Conservation (phyloP, 1,140 invertebrate genomes). For the Ylistrum balloti region DNA sequence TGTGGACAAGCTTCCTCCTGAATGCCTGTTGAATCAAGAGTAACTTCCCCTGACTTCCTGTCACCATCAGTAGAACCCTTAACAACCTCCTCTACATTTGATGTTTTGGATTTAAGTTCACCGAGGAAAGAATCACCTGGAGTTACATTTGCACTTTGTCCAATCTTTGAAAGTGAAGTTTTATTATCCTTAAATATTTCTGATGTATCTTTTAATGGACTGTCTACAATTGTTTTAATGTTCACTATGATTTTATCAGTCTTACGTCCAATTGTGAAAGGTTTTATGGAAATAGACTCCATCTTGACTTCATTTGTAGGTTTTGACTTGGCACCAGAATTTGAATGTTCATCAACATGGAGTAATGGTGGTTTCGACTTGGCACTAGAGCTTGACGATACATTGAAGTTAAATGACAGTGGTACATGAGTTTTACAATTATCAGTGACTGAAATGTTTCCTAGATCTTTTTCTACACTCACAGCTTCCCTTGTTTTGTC, state of each 20-base stretch:
- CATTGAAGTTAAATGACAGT: too few species aligned
- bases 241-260: neutral
- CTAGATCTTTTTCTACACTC: neutral
- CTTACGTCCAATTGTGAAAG: neutral
- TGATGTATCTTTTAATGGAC: neutral
- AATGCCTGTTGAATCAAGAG: neutral
- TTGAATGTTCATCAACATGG: neutral
- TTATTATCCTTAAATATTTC: neutral
- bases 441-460: neutral
- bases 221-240: conserved; percentile 20
- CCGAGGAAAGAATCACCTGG: neutral
- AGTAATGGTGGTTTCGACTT: neutral
- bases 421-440: neutral
- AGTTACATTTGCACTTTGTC: neutral
- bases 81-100: too few species aligned
- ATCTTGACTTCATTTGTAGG: neutral
- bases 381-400: too few species aligned
- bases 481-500: neutral
- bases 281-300: neutral
- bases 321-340: neutral
- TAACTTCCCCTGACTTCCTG: neutral
- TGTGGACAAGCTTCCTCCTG: neutral
- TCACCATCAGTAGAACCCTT: neutral
- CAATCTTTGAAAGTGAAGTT: neutral
- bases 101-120: neutral